Base-by-base conservation (phyloP, 2,797 vertebrate genomes). In the Tenualosa ilisha region DNA sequence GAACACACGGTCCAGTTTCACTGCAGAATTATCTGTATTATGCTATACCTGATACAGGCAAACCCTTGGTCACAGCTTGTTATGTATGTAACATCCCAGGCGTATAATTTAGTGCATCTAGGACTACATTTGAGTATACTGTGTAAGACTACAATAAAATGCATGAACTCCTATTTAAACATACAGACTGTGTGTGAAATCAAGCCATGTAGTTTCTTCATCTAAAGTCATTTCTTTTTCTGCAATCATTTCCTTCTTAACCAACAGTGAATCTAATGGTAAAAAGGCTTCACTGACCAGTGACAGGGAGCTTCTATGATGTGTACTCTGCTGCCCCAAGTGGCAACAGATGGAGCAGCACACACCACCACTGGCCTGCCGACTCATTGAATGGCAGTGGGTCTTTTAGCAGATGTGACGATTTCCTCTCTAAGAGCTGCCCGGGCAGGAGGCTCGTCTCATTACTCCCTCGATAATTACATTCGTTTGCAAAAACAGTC, bases 261-360 rank as follows among this genome's bases (percentile, higher is more conserved):
- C 65, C 65, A 65, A 65, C n/a, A 72, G 11, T 53, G 26, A 72
- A 40, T 72, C 13, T 68, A 9, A 15, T 37, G 65, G 65, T 2
- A 31, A 31, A 12, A 17, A 26, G 31, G 24, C 12, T 72, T 37
- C 26, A 31, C 12, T 31, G 24, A 72, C 65, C 65, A 40, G 26
- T 31, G 26, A 15, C 65, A 72, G 65, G 3, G 11, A 2, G 31
- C 88, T n/a, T 12, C 56, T 31, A 3, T 90, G 46, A 15, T 37
- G 5, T 93, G 92, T 91, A 83, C 91, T 95, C 90, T 94, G 89
- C 93, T 94, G 93, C 93, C 93, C 91, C 94, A 89, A 49, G 90
- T 93, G 94, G 88, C 75, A 12, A 84, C 65, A 81, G 22, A 24
- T 81, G 50, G 49, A 26, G 24, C 9, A 3, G 43, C 17, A n/a